Evolutionary conservation across 1,140 invertebrate species (phyloP), one percentile per base, ranked within the genome.

Genomic region (Drosophila cardini): DNA sequence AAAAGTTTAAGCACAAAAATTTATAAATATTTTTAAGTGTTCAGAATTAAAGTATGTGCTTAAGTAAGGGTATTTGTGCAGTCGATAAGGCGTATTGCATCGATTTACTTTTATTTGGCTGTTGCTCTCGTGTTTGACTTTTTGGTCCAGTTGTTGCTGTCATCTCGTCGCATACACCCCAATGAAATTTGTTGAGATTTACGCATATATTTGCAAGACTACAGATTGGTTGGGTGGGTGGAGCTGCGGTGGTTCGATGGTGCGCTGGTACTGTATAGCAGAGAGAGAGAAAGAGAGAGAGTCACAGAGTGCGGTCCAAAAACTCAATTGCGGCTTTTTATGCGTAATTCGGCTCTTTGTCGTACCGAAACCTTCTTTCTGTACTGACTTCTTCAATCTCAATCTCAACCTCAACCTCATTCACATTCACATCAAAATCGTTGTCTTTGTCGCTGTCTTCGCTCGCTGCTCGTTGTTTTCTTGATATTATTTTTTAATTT

Each of bases 241-340:
- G 21, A 26, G 8, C 1, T 7, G 16, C 16, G 21, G n/a, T 50
- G 21, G 46, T 50, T 21, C 26, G 21, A 7, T 6, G n/a, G 13
- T 34, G 48, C 26, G 21, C 5, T 9, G 15, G 42, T 34, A 13
- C n/a, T 5, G 45, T 46, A 21, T 3, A 34, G 52, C 7, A 16
- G 18, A 16, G n/a, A 11, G 55, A n/a, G 11, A 8, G 11, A n/a
- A n/a, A n/a, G n/a, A n/a, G 45, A 8, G 16, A 6, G 43, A 11
- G 42, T 16, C 64, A 11, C 46, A 10, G 46, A 46, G 21, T 38
- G 58, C 57, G 50, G 69, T 86, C 70, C 55, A 82, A 87, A 83
- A 87, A 87, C 80, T 87, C 84, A 89, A 87, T 89, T 87, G 84
- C 84, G 84, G 84, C 84, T 87, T 87, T 89, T 89, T 83, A 87